Conservation (phyloP, 2,113 vertebrate species). For the Cavia aperea region DNA sequence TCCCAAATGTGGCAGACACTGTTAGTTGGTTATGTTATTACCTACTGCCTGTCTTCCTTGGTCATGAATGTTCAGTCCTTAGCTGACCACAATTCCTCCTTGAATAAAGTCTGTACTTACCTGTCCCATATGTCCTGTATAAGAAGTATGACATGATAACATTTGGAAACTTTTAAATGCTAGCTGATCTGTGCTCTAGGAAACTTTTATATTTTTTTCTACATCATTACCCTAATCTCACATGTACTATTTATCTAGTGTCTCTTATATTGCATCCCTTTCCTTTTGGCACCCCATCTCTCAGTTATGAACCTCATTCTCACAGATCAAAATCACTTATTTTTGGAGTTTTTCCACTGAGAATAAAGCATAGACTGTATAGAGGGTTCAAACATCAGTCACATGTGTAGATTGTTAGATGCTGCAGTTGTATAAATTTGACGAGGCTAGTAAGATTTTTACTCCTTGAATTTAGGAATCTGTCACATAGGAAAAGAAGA, state of each 20-base stretch:
- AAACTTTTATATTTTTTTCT: neutral
- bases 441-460: neutral
- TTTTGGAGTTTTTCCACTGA: too few species aligned
- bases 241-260: neutral
- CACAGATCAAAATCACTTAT: neutral
- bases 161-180: neutral
- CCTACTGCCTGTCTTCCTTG: neutral
- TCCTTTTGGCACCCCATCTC: neutral
- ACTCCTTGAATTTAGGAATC: neutral
- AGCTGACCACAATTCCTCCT: neutral
- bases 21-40: neutral
- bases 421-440: neutral
- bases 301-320: neutral
- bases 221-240: neutral
- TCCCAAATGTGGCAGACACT: neutral
- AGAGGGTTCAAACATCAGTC: neutral
- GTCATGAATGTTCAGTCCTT: neutral
- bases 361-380: neutral
- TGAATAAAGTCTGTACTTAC: neutral
- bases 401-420: neutral
- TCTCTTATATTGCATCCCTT: neutral
- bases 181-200: neutral
- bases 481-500: neutral
- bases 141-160: neutral
- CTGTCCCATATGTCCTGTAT: rapidly evolving